A percentile compares a stretch with the other conserved stretches of the same genome.
phyloP scores from a whole-genome alignment of 2,888 invertebrate species.

The Criorhina ranunculi region DNA sequence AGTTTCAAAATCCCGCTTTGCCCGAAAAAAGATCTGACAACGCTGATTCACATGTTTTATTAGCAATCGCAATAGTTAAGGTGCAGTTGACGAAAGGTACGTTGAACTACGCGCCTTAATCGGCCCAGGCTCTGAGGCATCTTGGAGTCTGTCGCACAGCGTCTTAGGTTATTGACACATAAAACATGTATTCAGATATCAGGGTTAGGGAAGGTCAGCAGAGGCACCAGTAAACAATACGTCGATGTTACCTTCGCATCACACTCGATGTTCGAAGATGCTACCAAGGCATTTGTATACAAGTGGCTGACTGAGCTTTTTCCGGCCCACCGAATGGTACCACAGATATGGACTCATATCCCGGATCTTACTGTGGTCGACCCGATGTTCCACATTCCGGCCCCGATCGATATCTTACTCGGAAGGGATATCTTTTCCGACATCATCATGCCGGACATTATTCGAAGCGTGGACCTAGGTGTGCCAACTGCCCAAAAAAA shows the following conservation, averaged over 20 bases:
- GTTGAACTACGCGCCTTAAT: too few species aligned
- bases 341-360: neutral
- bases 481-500: neutral
- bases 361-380: neutral
- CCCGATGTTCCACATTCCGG: neutral
- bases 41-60: too few species aligned
- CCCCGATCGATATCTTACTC: neutral
- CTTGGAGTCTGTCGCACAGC: too few species aligned
- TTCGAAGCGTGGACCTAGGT: neutral
- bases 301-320: slow-evolving; percentile 16
- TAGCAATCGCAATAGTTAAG: too few species aligned
- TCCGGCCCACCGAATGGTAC: neutral
- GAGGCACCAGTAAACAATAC: slow-evolving; percentile 3
- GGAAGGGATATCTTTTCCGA: slow-evolving; percentile 17
- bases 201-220: slow-evolving; percentile 1
- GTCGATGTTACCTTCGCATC: neutral
- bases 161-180: too few species aligned
- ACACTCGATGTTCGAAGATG: slow-evolving; percentile 6
- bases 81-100: too few species aligned
- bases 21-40: too few species aligned
- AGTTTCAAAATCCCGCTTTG: too few species aligned
- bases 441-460: slow-evolving; percentile 17
- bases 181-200: too few species aligned
- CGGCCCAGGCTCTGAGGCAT: too few species aligned
- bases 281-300: slow-evolving; percentile 1